Base-by-base conservation (phyloP, 1,140 invertebrate species). In the Drosophila paulistorum region DNA sequence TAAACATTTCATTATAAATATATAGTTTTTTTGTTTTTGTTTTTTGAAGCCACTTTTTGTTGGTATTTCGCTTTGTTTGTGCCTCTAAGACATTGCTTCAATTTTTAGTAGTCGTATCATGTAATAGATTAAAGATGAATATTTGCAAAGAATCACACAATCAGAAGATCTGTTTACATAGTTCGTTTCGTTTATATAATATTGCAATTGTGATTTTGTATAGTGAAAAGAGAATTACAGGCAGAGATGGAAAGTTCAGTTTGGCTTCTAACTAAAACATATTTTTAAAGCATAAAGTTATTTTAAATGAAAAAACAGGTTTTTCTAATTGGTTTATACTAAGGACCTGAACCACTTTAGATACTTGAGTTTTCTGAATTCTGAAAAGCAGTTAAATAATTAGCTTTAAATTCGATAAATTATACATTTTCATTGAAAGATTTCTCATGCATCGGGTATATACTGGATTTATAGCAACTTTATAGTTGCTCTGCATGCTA, bases 1-100 rank as follows among this genome's bases (percentile, higher is more conserved):
- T 79, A 69, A 67, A 60, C 54, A 58, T 72, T 72, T 74, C 45
- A 51, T 79, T 85, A 82, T 87, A 87, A 87, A 79, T 86, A 86
- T 69, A 60, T 63, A 51, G 33, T 30, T 20, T 68, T 55, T 39
- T 51, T n/a, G n/a, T n/a, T 73, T 54, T 63, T 54, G 17, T 17
- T 17, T 17, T 17, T 17, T 55, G 58, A 64, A 70, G 58, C 39
- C 13, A 62, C 64, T 55, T 41, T 41, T 58, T 17, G 17, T 67
- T 33, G 10, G 51, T 17, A 14, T 58, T 65, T 60, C 48, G 68
- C 0, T 51, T 51, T 23, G 3, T 51, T 72, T 72, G 71, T 69
- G 81, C 79, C 83, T 79, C 66, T 72, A 77, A 80, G 82, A 76
- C 72, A 68, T 39, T 68, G 51, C 57, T 71, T 71, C 58, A 59